Evolutionary conservation across 2,888 invertebrate genomes (phyloP).

Genomic region (Troides oblongomaculatus): DNA sequence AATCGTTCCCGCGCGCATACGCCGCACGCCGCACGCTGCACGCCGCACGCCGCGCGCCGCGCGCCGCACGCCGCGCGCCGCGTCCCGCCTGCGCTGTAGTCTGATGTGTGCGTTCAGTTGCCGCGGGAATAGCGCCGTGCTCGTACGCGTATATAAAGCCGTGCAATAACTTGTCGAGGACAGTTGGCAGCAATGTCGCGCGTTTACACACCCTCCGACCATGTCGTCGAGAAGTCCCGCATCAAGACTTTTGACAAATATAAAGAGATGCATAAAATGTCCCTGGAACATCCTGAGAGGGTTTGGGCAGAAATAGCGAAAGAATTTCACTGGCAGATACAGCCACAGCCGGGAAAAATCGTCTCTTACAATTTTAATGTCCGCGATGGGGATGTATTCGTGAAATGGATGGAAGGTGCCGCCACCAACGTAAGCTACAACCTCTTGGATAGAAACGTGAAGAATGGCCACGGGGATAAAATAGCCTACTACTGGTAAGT

Average conservation of each 20-base stretch:
- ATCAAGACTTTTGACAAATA: slow-evolving; percentile 84
- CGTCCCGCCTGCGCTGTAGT: too few species aligned
- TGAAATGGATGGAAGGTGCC: slow-evolving; percentile 97
- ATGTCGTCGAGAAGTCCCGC: slow-evolving; percentile 84
- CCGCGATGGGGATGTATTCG: slow-evolving; percentile 91
- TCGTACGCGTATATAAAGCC: slow-evolving; percentile 11
- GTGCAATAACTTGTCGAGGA: slow-evolving; percentile 37
- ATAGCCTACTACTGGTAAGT: slow-evolving; percentile 97
- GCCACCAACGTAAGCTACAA: slow-evolving; percentile 98
- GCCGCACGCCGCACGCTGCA: slow-evolving; percentile 31
- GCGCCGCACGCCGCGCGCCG: too few species aligned
- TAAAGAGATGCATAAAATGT: slow-evolving; percentile 89
- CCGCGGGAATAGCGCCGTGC: slow-evolving; percentile 40
- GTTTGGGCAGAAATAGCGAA: slow-evolving; percentile 97
- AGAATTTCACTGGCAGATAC: slow-evolving; percentile 95
- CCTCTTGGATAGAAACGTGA: slow-evolving; percentile 93
- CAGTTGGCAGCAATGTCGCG: slow-evolving; percentile 79
- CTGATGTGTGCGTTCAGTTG: slow-evolving; percentile 37
- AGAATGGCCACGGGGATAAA: slow-evolving; percentile 92
- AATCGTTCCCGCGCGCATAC: slow-evolving; percentile 49
- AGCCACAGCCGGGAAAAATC: slow-evolving; percentile 86
- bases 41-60: too few species aligned
- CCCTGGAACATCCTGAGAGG: slow-evolving; percentile 91
- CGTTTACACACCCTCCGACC: slow-evolving; percentile 81
- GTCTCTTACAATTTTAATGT: slow-evolving; percentile 95